These are phyloP conservation scores for Coronaproctus castanopsis DNA, from an alignment of 2,888 invertebrate genomes.

Conservation along the genomic window DNA sequence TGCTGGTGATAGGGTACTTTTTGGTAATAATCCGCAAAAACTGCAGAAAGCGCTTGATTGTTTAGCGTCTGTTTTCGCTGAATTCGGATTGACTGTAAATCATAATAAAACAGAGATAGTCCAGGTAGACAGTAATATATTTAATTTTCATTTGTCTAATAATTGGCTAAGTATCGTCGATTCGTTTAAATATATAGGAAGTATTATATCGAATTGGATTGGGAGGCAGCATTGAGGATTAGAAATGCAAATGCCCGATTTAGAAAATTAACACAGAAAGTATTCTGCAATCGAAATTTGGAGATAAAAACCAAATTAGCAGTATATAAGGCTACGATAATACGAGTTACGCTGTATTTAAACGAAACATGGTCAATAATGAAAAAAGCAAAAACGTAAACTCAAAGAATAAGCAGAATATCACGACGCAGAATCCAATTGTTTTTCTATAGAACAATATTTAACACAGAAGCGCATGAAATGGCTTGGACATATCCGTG, in stretches of 20 bases:
- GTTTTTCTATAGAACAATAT: neutral
- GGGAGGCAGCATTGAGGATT: neutral
- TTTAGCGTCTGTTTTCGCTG: neutral
- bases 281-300: neutral
- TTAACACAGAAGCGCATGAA: neutral
- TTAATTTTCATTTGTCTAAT: neutral
- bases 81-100: neutral
- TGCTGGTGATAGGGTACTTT: neutral
- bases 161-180: neutral
- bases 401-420: neutral
- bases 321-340: neutral
- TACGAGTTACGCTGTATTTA: neutral
- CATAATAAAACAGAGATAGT: neutral
- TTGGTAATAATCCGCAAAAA: neutral
- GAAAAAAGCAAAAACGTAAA: neutral
- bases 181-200: neutral
- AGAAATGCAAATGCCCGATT: neutral
- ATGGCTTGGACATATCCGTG: neutral
- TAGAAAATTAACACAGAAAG: neutral
- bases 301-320: neutral
- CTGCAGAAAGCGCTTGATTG: neutral
- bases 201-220: neutral
- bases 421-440: neutral
- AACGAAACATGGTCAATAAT: neutral
- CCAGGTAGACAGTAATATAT: neutral